Conservation (phyloP, 2,113 vertebrate species). For the Laticauda laticaudata region DNA sequence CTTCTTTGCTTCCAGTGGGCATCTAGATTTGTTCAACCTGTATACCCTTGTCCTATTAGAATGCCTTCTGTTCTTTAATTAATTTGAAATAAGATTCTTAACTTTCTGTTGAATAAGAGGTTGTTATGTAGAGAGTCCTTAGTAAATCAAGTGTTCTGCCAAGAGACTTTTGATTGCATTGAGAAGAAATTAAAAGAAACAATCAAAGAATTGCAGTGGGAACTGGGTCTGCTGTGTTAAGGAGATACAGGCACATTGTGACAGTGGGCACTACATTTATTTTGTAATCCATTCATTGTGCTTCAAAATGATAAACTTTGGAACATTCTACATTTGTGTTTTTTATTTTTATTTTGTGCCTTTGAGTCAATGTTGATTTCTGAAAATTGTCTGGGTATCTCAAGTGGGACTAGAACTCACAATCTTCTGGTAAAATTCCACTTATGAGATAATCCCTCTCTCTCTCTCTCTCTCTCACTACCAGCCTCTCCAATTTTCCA, state of each 20-base stretch:
- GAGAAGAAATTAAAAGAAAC: neutral
- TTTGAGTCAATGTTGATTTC: neutral
- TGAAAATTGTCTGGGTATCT: neutral
- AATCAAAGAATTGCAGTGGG: neutral
- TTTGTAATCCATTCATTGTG: neutral
- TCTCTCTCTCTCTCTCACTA: no score
- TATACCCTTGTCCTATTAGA: neutral
- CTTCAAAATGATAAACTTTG: neutral
- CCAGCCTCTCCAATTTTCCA: neutral
- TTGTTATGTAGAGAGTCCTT: neutral
- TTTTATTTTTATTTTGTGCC: neutral
- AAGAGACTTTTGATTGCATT: neutral
- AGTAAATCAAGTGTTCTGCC: neutral
- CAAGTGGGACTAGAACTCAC: neutral
- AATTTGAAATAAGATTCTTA: neutral
- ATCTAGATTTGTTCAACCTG: neutral
- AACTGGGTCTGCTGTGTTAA: neutral
- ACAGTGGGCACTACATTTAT: neutral
- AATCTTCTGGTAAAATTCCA: neutral
- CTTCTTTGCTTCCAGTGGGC: neutral
- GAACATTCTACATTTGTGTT: neutral
- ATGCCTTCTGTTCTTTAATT: conserved; percentile 2
- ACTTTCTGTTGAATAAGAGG: neutral
- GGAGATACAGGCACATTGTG: neutral
- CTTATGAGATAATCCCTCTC: neutral